A percentile compares a stretch with the other conserved stretches of the same genome.
Conservation (phyloP, 2,113 vertebrate species). For the Sclerurus mexicanus region DNA sequence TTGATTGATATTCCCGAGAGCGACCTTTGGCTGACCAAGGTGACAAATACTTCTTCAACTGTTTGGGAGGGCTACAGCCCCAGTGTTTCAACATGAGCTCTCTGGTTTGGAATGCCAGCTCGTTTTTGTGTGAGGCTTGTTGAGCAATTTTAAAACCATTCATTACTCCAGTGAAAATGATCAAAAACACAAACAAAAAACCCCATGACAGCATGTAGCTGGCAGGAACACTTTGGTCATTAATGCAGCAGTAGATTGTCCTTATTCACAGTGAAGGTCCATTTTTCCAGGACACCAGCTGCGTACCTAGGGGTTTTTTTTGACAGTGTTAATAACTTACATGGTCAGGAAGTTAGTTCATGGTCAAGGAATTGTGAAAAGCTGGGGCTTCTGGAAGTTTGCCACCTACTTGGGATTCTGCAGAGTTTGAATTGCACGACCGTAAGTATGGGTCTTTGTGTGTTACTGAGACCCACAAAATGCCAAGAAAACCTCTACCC, state of each 20-base stretch:
- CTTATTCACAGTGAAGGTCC: conserved; percentile 25
- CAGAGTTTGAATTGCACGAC: not conserved
- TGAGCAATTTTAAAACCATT: conserved; percentile 25
- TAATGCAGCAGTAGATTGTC: conserved; percentile 33
- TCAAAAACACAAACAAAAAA: conserved; percentile 55
- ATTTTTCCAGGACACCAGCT: conserved; percentile 54
- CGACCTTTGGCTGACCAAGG: conserved; percentile 64
- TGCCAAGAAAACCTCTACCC: not conserved
- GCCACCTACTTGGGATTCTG: conserved; percentile 46
- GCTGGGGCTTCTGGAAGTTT: conserved; percentile 41
- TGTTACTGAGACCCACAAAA: not conserved
- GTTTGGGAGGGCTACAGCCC: conserved; percentile 38
- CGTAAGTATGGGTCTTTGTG: not conserved
- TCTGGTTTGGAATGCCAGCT: conserved; percentile 54
- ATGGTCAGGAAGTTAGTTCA: conserved; percentile 62
- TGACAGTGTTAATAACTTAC: conserved; percentile 55
- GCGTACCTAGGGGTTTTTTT: conserved; percentile 28
- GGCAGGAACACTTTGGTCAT: conserved; percentile 36
- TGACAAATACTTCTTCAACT: conserved; percentile 61
- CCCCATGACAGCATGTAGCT: conserved; percentile 23
- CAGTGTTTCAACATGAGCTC: conserved; percentile 41
- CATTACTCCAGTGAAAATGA: conserved; percentile 54
- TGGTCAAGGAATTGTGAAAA: conserved; percentile 61
- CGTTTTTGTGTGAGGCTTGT: conserved; percentile 8
- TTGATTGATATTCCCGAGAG: conserved; percentile 15